Evolutionary conservation across 37 sponge, comb jelly and placozoan genomes (phyloP).

Genomic region (Ianthella basta): DNA sequence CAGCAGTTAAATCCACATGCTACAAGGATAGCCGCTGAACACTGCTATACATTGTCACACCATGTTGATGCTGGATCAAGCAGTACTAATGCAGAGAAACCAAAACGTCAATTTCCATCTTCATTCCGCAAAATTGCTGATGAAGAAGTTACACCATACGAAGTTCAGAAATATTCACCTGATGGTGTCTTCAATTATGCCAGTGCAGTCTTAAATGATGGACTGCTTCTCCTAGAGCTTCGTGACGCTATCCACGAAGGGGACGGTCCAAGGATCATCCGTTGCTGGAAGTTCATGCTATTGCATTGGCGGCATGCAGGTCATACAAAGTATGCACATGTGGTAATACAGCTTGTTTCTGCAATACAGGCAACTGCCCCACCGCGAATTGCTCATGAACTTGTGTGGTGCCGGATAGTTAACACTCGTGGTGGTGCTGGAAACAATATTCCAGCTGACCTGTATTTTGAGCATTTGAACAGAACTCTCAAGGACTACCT

Average conservation of each 20-base stretch:
- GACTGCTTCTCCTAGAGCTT: slow-evolving; percentile 20
- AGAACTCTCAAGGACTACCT: background rate
- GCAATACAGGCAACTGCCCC: slow-evolving; percentile 12
- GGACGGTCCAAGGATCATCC: slow-evolving; percentile 32
- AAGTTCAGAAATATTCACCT: slow-evolving; percentile 6
- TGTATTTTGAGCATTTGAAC: slow-evolving; percentile 25
- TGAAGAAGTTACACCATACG: background rate
- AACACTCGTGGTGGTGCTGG: slow-evolving; percentile 24
- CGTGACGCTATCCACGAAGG: slow-evolving; percentile 48
- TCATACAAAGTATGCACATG: slow-evolving; percentile 34
- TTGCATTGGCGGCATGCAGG: slow-evolving; percentile 6
- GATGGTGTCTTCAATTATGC: slow-evolving; percentile 43
- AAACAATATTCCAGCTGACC: slow-evolving; percentile 18
- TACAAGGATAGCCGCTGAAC: slow-evolving; percentile 12
- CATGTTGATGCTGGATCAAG: background rate
- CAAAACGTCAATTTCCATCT: background rate
- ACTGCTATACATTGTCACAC: background rate
- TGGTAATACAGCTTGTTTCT: slow-evolving; percentile 29
- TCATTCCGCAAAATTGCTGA: background rate
- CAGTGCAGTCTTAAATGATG: slow-evolving; percentile 29
- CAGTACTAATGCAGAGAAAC: background rate
- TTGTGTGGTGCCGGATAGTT: slow-evolving; percentile 28
- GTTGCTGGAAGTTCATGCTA: slow-evolving; percentile 50
- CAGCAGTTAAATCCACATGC: background rate
- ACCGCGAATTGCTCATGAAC: slow-evolving; percentile 11